A percentile compares a stretch with the other conserved stretches of the same genome.
These are phyloP conservation scores for Keiferia lycopersicella DNA, from an alignment of 2,888 invertebrate genomes.

Conservation along the genomic window DNA sequence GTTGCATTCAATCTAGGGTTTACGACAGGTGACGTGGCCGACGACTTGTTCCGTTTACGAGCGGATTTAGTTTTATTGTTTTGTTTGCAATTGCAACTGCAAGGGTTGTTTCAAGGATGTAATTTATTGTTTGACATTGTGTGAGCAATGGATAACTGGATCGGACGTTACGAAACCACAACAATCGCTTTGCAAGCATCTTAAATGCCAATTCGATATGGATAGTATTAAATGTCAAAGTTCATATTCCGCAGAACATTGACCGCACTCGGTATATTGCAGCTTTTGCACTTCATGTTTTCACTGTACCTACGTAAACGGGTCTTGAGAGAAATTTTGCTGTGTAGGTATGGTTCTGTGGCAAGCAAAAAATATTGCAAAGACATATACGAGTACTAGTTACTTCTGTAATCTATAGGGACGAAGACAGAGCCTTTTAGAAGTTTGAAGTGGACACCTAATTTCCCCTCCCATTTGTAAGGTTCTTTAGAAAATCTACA, in stretches of 20 bases:
- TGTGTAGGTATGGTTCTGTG: not conserved
- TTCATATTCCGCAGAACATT: slow-evolving; percentile 49
- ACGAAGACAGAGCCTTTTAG: no score
- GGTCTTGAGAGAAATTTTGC: slow-evolving; percentile 11
- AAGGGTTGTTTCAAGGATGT: not conserved
- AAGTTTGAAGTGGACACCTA: no score
- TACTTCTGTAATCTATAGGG: no score
- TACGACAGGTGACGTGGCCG: slow-evolving; percentile 47
- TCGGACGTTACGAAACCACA: slow-evolving; percentile 14
- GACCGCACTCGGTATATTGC: slow-evolving; percentile 34
- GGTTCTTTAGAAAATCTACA: no score
- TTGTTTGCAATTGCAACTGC: not conserved
- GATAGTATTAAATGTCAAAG: slow-evolving; percentile 52
- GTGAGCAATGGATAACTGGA: slow-evolving; percentile 2
- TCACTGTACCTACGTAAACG: slow-evolving; percentile 26
- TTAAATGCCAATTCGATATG: slow-evolving; percentile 25
- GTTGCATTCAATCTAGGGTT: slow-evolving; percentile 45
- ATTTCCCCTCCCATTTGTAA: no score
- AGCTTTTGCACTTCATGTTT: slow-evolving; percentile 25
- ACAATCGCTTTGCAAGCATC: not conserved
- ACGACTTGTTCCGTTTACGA: slow-evolving; percentile 35
- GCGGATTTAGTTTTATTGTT: slow-evolving; percentile 29
- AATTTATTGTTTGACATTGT: slow-evolving; percentile 7
- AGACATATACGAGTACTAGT: no score
- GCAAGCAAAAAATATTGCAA: no score